These are phyloP conservation scores for Amiota communis DNA, from an alignment of 2,888 invertebrate species.

Conservation along the genomic window DNA sequence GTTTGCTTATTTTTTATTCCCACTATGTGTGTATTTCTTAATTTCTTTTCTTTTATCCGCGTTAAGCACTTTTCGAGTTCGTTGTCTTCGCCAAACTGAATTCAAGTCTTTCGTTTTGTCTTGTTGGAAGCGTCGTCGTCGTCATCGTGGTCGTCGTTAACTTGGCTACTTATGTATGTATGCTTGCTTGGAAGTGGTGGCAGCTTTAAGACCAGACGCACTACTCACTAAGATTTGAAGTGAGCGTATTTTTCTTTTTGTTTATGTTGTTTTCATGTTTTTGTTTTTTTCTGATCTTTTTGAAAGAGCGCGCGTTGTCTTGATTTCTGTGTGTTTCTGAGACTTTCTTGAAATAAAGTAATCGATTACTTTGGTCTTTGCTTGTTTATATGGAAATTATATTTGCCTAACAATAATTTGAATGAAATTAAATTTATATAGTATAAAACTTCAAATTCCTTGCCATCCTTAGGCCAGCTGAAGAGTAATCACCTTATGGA, in stretches of 20 bases:
- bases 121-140: constrained; percentile 57
- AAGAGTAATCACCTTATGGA: too few species aligned
- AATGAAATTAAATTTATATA: too few species aligned
- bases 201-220: too few species aligned
- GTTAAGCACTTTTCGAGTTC: constrained; percentile 70
- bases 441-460: too few species aligned
- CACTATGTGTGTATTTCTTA: neutral
- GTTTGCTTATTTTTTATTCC: neutral
- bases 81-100: constrained; percentile 73
- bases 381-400: too few species aligned
- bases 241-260: constrained; percentile 20
- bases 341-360: constrained; percentile 4
- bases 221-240: neutral
- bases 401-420: too few species aligned
- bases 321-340: constrained; percentile 30
- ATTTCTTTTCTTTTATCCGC: constrained; percentile 50
- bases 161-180: neutral
- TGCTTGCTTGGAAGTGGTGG: neutral
- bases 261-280: constrained; percentile 31
- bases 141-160: constrained; percentile 15
- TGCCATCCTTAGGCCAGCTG: too few species aligned
- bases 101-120: constrained; percentile 72
- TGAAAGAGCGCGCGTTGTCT: constrained; percentile 17
- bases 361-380: constrained; percentile 4
- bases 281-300: neutral